These are phyloP conservation scores for Pocillopora grandis DNA, from an alignment of 92 coral and sea anemone genomes.

Conservation along the genomic window DNA sequence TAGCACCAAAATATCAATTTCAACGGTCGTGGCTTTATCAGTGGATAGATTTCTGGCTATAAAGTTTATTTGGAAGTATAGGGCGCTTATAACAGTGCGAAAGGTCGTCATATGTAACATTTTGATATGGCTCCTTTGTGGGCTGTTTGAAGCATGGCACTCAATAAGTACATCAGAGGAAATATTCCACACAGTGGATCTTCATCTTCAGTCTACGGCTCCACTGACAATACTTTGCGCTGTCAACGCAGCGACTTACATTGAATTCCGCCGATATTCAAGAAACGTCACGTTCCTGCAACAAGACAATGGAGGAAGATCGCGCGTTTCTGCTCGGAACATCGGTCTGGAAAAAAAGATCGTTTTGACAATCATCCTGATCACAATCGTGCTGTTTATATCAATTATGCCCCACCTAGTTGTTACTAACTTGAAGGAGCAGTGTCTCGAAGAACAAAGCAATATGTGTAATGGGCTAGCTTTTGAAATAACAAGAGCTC, in stretches of 20 bases:
- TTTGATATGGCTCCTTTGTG: constrained; percentile 51
- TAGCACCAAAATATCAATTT: constrained; percentile 65
- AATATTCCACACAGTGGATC: constrained; percentile 49
- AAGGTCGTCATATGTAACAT: constrained; percentile 38
- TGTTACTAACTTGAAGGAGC: constrained; percentile 33
- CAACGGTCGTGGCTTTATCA: constrained; percentile 62
- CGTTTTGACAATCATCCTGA: constrained; percentile 44
- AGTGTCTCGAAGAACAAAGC: constrained; percentile 27
- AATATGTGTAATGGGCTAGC: not conserved
- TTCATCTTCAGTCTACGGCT: constrained; percentile 70
- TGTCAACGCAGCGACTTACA: constrained; percentile 54
- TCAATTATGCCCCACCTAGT: constrained; percentile 63
- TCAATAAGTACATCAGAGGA: constrained; percentile 26
- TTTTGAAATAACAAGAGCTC: constrained; percentile 11
- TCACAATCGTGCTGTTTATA: constrained; percentile 53
- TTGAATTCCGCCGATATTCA: constrained; percentile 58
- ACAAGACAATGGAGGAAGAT: constrained; percentile 1
- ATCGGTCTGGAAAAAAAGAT: constrained; percentile 58
- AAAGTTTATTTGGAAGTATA: constrained; percentile 59
- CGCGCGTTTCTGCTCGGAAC: constrained; percentile 38
- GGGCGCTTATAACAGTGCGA: constrained; percentile 44
- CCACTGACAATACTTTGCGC: constrained; percentile 45
- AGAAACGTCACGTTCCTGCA: constrained; percentile 61
- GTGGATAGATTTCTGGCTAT: constrained; percentile 69
- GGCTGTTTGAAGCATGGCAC: constrained; percentile 60